Conservation (phyloP, 2,797 vertebrate species). For the Benthosema pterotum region DNA sequence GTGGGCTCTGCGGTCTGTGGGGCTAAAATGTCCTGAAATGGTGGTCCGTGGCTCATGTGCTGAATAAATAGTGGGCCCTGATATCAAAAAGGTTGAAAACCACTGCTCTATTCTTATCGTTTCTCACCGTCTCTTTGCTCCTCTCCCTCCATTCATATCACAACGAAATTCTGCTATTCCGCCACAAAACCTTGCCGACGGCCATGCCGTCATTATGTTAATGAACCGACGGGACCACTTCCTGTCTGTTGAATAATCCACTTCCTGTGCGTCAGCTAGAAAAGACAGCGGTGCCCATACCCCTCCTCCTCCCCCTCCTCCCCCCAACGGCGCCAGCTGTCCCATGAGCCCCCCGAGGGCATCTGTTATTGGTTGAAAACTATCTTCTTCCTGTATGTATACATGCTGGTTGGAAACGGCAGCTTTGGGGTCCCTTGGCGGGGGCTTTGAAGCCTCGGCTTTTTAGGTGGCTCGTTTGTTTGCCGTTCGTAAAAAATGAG, state of each 20-base stretch:
- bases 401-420: slow-evolving; percentile 9
- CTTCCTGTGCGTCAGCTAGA: slow-evolving; percentile 52
- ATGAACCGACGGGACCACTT: slow-evolving; percentile 47
- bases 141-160: slow-evolving; percentile 21
- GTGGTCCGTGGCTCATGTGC: too few species aligned
- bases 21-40: too few species aligned
- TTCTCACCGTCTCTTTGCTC: slow-evolving; percentile 26
- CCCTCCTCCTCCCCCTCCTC: too few species aligned
- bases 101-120: too few species aligned
- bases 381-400: slow-evolving; percentile 7
- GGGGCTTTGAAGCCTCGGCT: slow-evolving; percentile 15
- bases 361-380: slow-evolving; percentile 36
- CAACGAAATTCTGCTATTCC: slow-evolving; percentile 45
- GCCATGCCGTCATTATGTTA: slow-evolving; percentile 58
- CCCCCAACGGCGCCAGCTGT: background rate
- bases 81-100: too few species aligned
- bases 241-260: slow-evolving; percentile 23
- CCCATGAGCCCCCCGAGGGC: slow-evolving; percentile 36
- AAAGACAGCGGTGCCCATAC: background rate
- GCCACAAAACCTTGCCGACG: slow-evolving; percentile 21
- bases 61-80: too few species aligned
- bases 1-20: too few species aligned
- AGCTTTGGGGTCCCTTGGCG: slow-evolving; percentile 1
- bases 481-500: slow-evolving; percentile 8
- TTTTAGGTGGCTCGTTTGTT: slow-evolving; percentile 18